Evolutionary conservation across 2,113 vertebrate species (phyloP).

Genomic region (Naja naja): DNA sequence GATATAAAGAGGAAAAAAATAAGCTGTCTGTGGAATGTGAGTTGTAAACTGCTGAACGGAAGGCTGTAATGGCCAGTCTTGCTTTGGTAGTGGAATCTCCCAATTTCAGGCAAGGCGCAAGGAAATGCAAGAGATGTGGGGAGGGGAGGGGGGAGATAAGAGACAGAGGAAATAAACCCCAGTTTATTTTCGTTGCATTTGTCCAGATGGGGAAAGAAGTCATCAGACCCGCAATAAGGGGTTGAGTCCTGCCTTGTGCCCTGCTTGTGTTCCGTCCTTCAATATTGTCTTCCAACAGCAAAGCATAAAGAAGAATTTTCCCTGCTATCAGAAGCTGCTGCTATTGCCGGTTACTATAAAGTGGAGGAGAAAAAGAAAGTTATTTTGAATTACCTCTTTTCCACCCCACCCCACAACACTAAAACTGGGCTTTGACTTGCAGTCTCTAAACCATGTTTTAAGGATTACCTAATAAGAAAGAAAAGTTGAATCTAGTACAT

Average conservation of each 20-base stretch:
- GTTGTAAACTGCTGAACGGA: slow-evolving; percentile 61
- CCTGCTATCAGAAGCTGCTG: background rate
- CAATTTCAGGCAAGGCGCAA: slow-evolving; percentile 19
- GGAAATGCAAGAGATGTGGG: background rate
- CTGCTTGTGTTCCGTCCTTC: background rate
- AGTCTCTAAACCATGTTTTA: slow-evolving; percentile 60
- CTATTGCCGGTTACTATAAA: background rate
- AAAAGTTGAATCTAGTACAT: background rate
- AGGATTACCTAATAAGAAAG: slow-evolving; percentile 53
- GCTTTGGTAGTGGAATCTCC: slow-evolving; percentile 43
- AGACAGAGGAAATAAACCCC: background rate
- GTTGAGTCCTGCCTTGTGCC: background rate
- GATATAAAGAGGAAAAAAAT: slow-evolving; percentile 33
- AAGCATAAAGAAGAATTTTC: background rate
- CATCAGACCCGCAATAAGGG: background rate
- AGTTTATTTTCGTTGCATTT: background rate
- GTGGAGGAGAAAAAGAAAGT: background rate
- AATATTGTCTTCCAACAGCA: background rate
- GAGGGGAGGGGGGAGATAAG: too few species aligned
- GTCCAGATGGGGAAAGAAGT: slow-evolving; percentile 1
- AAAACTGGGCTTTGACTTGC: slow-evolving; percentile 60
- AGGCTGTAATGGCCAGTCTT: slow-evolving; percentile 59
- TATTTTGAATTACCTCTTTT: background rate
- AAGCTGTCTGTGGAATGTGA: slow-evolving; percentile 64
- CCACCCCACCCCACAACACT: background rate